A percentile compares a stretch with the other conserved stretches of the same genome.
phyloP scores from a whole-genome alignment of 2,797 vertebrate genomes.

The Enteromius viviparus region DNA sequence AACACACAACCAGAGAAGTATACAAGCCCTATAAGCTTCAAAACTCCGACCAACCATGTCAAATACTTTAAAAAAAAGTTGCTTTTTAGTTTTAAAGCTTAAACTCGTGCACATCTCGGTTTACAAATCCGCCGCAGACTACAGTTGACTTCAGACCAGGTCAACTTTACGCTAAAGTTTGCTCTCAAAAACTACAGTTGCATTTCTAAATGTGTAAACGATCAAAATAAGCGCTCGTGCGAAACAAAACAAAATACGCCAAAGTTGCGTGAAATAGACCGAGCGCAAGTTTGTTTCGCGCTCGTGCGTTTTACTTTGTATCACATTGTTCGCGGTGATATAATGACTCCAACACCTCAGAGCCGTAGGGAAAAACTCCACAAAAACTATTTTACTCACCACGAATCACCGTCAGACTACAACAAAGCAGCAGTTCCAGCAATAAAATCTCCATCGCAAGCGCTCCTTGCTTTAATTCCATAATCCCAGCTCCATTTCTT shows the following conservation, averaged over 20 bases:
- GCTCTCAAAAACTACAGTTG: neutral
- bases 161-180: neutral
- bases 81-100: neutral
- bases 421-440: conserved; percentile 68
- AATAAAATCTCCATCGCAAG: conserved; percentile 74
- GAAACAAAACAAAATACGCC: neutral
- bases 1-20: conserved; percentile 53
- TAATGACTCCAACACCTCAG: conserved; percentile 55
- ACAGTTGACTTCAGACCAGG: neutral
- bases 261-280: neutral
- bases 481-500: conserved; percentile 69
- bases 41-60: conserved; percentile 24
- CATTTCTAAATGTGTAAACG: neutral
- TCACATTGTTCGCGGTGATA: conserved; percentile 45
- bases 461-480: conserved; percentile 66
- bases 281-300: neutral
- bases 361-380: conserved; percentile 53
- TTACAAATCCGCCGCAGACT: neutral
- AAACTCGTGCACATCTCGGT: neutral
- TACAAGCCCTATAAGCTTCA: neutral
- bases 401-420: conserved; percentile 67
- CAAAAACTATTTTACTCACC: conserved; percentile 71
- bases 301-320: conserved; percentile 26
- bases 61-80: neutral
- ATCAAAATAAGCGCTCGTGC: neutral